Conservation (phyloP, 2,797 vertebrate species). For the Clamator glandarius region DNA sequence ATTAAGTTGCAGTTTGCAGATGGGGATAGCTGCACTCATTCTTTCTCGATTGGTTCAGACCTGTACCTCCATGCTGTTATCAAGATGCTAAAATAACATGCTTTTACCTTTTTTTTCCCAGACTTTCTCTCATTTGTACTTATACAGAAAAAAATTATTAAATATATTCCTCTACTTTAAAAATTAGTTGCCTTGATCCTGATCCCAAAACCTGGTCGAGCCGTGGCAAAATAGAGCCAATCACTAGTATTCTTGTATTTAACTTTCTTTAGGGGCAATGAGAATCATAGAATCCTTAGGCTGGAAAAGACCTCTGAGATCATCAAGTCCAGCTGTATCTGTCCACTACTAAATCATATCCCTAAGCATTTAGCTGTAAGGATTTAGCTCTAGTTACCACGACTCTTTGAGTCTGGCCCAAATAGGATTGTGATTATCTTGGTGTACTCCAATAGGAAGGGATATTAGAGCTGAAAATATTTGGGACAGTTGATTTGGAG, state of each 20-base stretch:
- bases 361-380: no score
- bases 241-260: background rate
- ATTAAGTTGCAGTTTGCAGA: conserved; percentile 5
- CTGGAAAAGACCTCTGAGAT: no score
- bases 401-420: no score
- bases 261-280: background rate
- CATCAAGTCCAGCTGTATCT: no score
- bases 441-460: background rate
- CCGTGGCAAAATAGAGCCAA: background rate
- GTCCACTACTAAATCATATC: no score
- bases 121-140: background rate
- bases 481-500: background rate
- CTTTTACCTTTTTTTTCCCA: background rate
- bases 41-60: background rate
- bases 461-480: background rate
- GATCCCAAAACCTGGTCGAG: background rate
- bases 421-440: background rate
- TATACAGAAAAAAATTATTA: background rate
- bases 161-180: background rate
- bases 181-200: background rate
- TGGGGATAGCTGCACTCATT: conserved; percentile 1
- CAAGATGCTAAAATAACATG: background rate
- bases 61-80: background rate
- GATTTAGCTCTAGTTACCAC: no score
- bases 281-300: no score